Percentiles rank a stretch among this genome's conserved stretches.
These are phyloP conservation scores for Ypsolopha scabrella DNA, from an alignment of 2,888 invertebrate genomes.

Conservation along the genomic window DNA sequence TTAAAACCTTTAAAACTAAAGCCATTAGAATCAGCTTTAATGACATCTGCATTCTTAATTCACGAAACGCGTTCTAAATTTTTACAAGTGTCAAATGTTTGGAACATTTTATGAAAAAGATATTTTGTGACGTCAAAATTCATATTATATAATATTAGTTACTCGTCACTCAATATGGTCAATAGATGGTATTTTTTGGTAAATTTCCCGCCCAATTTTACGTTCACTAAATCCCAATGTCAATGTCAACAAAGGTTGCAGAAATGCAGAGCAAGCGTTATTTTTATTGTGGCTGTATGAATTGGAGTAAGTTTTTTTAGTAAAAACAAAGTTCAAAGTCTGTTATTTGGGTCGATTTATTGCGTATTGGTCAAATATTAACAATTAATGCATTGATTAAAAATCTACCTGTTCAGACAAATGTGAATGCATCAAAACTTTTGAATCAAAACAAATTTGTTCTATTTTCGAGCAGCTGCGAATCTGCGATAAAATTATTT, in stretches of 20 bases:
- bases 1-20: too few relatives aligned
- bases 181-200: slow-evolving; percentile 17
- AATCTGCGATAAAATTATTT: not conserved
- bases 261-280: not conserved
- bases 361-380: not conserved
- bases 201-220: slow-evolving; percentile 18
- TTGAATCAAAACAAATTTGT: not conserved
- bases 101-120: too few relatives aligned
- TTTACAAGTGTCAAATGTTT: too few relatives aligned
- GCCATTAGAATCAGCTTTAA: too few relatives aligned
- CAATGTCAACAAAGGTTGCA: not conserved
- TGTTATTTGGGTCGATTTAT: not conserved
- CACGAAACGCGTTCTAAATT: too few relatives aligned
- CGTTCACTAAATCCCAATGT: not conserved
- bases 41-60: too few relatives aligned
- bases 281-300: not conserved
- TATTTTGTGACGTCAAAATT: too few relatives aligned
- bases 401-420: too few relatives aligned
- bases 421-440: not conserved
- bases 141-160: too few relatives aligned
- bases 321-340: not conserved
- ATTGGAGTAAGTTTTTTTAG: not conserved
- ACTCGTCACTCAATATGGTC: too few relatives aligned
- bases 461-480: not conserved
- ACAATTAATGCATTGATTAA: too few relatives aligned